These are phyloP conservation scores for Pyrocoelia pectoralis DNA, from an alignment of 2,888 invertebrate species.

Conservation along the genomic window DNA sequence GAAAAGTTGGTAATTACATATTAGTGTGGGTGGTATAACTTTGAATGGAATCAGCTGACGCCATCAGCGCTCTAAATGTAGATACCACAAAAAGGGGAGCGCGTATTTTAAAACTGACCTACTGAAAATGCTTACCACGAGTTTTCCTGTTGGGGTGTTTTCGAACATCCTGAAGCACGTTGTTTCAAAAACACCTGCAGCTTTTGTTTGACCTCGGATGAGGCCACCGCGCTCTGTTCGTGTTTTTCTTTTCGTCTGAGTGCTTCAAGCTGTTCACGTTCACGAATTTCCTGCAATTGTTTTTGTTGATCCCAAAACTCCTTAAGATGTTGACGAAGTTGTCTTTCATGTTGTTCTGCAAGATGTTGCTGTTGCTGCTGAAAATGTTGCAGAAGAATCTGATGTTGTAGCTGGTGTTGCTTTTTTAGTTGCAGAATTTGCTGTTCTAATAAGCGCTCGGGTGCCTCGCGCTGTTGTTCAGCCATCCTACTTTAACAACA, in stretches of 20 bases:
- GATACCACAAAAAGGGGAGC: slow-evolving; percentile 30
- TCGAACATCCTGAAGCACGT: slow-evolving; percentile 56
- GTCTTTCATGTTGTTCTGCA: slow-evolving; percentile 89
- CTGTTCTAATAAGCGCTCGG: slow-evolving; percentile 60
- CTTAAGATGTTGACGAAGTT: slow-evolving; percentile 87
- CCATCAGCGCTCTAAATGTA: slow-evolving; percentile 35
- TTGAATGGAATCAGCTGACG: slow-evolving; percentile 45
- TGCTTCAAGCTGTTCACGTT: slow-evolving; percentile 84
- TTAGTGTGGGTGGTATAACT: slow-evolving; percentile 27
- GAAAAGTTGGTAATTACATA: slow-evolving; percentile 23
- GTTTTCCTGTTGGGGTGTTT: slow-evolving; percentile 56
- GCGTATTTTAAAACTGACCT: slow-evolving; percentile 45
- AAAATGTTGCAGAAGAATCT: slow-evolving; percentile 89
- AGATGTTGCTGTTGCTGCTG: slow-evolving; percentile 91
- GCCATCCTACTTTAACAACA: slow-evolving; percentile 49
- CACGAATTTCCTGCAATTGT: slow-evolving; percentile 75
- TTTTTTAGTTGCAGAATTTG: slow-evolving; percentile 83
- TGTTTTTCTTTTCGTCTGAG: slow-evolving; percentile 93
- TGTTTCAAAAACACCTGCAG: slow-evolving; percentile 74
- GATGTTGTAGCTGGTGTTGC: slow-evolving; percentile 92
- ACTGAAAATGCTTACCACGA: slow-evolving; percentile 55
- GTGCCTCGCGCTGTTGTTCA: slow-evolving; percentile 56
- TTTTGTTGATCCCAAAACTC: slow-evolving; percentile 94
- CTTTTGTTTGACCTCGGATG: slow-evolving; percentile 95
- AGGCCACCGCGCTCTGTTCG: slow-evolving; percentile 95